Conservation (phyloP, 2,113 vertebrate genomes). For the Cygnus atratus region DNA sequence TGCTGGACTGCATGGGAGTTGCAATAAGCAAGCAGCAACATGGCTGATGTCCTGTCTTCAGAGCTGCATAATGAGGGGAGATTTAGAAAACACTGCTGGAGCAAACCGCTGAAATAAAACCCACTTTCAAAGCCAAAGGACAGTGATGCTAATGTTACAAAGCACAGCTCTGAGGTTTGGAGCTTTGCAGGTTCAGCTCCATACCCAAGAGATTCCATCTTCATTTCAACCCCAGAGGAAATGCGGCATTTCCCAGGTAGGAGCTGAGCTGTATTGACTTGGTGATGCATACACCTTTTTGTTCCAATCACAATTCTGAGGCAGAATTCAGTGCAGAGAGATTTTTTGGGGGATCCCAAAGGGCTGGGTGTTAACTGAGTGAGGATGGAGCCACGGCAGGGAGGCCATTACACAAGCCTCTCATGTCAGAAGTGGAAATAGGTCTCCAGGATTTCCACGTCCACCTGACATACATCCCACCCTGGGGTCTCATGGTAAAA, state of each 20-base stretch:
- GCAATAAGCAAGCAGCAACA: slow-evolving; percentile 71
- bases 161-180: neutral
- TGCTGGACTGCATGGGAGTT: slow-evolving; percentile 76
- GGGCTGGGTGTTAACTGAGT: neutral
- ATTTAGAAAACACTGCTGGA: slow-evolving; percentile 63
- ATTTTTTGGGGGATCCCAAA: neutral
- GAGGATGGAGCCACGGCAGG: neutral
- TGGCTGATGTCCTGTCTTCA: slow-evolving; percentile 65
- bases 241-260: neutral
- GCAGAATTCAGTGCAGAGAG: neutral
- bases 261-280: neutral
- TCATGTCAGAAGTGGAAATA: fast-evolving
- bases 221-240: neutral
- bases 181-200: neutral
- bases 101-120: slow-evolving; percentile 20
- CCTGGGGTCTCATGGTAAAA: neutral
- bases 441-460: neutral
- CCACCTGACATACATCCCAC: neutral
- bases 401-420: neutral
- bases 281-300: neutral
- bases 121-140: neutral
- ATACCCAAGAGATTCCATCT: neutral
- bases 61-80: slow-evolving; percentile 59
- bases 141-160: neutral
- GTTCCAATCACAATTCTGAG: neutral